Evolutionary conservation across 2,113 vertebrate species (phyloP).

Genomic region (Argyrosomus japonicus): DNA sequence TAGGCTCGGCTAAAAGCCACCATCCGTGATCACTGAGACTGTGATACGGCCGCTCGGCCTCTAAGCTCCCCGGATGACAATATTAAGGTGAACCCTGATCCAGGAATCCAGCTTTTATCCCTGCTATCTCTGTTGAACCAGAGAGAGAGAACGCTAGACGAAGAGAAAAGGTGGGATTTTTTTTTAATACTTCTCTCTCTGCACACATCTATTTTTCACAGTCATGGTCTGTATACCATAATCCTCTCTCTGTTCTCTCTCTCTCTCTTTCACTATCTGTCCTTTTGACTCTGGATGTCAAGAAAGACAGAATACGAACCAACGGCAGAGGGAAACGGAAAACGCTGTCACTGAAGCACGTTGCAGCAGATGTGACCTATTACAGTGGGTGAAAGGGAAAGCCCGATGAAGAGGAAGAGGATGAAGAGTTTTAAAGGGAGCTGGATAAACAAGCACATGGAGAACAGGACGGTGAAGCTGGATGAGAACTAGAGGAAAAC

Average conservation of each 20-base stretch:
- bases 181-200: conserved; percentile 50
- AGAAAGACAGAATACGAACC: conserved; percentile 37
- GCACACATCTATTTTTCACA: conserved; percentile 68
- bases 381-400: conserved; percentile 7
- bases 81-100: conserved; percentile 67
- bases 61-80: conserved; percentile 60
- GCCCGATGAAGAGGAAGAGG: background rate
- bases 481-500: background rate
- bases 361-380: conserved; percentile 25
- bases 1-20: conserved; percentile 47
- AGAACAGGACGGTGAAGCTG: conserved; percentile 8
- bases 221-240: conserved; percentile 66
- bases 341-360: conserved; percentile 35
- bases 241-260: conserved; percentile 58
- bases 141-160: conserved; percentile 42
- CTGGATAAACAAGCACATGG: conserved; percentile 12
- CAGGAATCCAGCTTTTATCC: conserved; percentile 68
- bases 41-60: conserved; percentile 38
- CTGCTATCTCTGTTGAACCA: conserved; percentile 63
- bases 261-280: conserved; percentile 46
- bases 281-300: conserved; percentile 42
- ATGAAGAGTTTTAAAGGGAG: background rate
- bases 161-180: conserved; percentile 58
- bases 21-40: conserved; percentile 26
- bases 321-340: background rate